Base-by-base conservation (phyloP, 1,140 invertebrate species). In the Prorops nasuta region DNA sequence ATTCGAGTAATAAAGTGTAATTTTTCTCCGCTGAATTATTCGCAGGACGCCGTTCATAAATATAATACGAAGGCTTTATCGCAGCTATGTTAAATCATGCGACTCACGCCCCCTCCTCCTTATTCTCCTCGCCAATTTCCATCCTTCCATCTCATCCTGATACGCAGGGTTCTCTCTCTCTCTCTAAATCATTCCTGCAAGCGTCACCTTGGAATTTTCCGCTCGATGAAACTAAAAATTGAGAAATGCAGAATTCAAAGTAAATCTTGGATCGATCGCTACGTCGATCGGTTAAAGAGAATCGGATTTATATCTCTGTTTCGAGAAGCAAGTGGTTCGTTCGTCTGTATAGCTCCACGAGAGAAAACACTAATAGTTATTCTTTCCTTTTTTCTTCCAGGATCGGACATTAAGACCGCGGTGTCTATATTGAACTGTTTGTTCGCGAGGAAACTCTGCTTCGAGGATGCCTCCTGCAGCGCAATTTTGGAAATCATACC, bases 401-500 rank as follows among this genome's bases (percentile, higher is more conserved):
- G 86, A 69, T 80, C 84, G 45, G 86, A 85, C 63, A 83, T 85
- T 58, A 88, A 88, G 68, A 82, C 81, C 51, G 82, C 86, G 18
- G 84, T 88, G 56, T 86, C 87, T 44, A 91, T 91, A 61, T 79
- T 92, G 53, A 92, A 92, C 78, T 92, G 91, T 74, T 81, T 92
- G 43, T 80, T 89, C 59, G 90, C 90, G 14, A 82, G 90, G 53
- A 87, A 92, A 70, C 80, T 91, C 19, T 94, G 91, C 73, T 89
- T 89, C 69, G 89, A 92, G 68, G 89, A 94, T 77, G 81, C 86
- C 21, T 90, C 90, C 49, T 94, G 91, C 78, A 89, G 88, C 52
- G 88, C 90, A 35, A 92, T 94, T 67, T 74, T 93, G 63, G 89
- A 92, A 79, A 91, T 92, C 56, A 92, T 93, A 64, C 91, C 90